Conservation (phyloP, 2,888 invertebrate species). For the Agrotis ipsilon region DNA sequence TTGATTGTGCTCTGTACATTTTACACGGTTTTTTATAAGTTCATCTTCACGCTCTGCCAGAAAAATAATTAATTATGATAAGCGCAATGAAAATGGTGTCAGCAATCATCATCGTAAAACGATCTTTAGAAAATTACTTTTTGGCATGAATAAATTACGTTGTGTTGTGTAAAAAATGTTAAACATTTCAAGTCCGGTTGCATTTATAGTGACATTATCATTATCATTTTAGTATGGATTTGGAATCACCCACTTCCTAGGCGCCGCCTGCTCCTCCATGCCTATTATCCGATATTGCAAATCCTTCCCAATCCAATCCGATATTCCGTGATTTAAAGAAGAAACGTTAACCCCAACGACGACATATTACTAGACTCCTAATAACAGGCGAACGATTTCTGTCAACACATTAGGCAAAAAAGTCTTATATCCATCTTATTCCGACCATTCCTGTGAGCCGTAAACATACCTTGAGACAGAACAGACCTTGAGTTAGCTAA, state of each 20-base stretch:
- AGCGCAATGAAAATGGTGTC: constrained; percentile 34
- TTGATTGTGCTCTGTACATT: constrained; percentile 88
- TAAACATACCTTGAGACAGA: too few species aligned
- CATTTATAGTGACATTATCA: not conserved
- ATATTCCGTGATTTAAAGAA: not conserved
- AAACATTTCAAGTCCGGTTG: not conserved
- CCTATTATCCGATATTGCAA: too few species aligned
- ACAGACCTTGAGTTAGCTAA: too few species aligned
- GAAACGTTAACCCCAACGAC: not conserved
- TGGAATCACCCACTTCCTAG: not conserved
- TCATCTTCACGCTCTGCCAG: constrained; percentile 86
- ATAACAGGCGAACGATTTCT: too few species aligned
- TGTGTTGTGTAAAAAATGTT: not conserved
- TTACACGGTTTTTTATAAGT: constrained; percentile 83
- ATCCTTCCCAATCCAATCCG: too few species aligned
- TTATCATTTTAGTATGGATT: not conserved
- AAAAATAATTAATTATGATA: constrained; percentile 27
- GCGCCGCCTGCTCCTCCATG: not conserved
- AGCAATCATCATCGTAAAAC: constrained; percentile 31
- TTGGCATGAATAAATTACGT: not conserved
- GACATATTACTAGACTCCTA: too few species aligned
- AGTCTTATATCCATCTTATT: too few species aligned
- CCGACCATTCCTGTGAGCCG: too few species aligned
- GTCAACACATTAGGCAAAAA: too few species aligned
- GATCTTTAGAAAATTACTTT: constrained; percentile 29